Evolutionary conservation across 2,888 invertebrate species (phyloP), one percentile per base, ranked within the genome.

Genomic region (Baccha elongata): DNA sequence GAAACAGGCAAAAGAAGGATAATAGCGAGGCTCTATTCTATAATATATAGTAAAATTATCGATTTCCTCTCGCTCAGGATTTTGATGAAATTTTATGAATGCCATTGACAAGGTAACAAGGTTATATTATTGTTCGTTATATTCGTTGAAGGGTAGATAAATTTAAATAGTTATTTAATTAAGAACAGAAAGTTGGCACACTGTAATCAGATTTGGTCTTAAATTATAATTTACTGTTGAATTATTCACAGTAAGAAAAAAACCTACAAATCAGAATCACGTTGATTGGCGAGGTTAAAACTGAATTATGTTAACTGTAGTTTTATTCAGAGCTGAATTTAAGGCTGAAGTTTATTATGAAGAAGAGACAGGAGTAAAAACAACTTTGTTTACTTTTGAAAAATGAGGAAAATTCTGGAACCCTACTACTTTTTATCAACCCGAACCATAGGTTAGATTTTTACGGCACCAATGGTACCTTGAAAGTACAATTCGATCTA

Each of bases 21-120:
- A 44, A 50, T 65, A 29, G n/a, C 29, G n/a, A 26, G 4, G 35
- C 35, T 40, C 37, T 55, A n/a, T n/a, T 35, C 3, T 11, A 11
- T 6, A 11, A n/a, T 11, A 15, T 37, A 29, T 48, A 65, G 67
- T 37, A 8, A 26, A 53, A 74, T 80, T 74, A 75, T 81, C 69
- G 75, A 81, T 81, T 75, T 81, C 55, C 69, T 65, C 48, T 21
- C 13, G 42, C 40, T 48, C 11, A 13, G 58, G 67, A 32, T 52
- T 32, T 52, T 75, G 44, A 64, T 81, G 69, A 37, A 75, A 81
- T 81, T 69, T 69, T 58, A 74, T 74, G 67, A 80, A 68, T 68
- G 46, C 23, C 64, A 65, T 75, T 71, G 64, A 55, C 37, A 73
- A 62, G 60, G 67, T 79, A 72, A 79, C 50, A 17, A 48, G 71